These are phyloP conservation scores for Archocentrus centrarchus DNA, from an alignment of 2,113 vertebrate species.

Conservation along the genomic window DNA sequence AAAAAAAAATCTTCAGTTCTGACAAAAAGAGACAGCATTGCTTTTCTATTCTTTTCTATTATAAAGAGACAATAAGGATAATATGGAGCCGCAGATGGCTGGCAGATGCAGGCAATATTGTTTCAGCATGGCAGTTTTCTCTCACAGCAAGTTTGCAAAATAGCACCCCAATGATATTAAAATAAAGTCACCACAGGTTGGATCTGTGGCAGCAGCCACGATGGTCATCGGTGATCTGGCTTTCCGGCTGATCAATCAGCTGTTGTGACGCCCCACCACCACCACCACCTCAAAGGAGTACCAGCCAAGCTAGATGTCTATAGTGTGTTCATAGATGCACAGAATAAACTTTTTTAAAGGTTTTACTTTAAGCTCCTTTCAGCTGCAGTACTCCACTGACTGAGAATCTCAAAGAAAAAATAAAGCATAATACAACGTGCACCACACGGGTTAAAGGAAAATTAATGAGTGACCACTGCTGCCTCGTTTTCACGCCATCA, in stretches of 20 bases:
- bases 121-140: not conserved
- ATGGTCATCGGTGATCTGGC: no score
- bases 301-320: not conserved
- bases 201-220: not conserved
- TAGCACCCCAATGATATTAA: not conserved
- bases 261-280: no score
- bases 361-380: not conserved
- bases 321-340: not conserved
- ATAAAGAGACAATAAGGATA: not conserved
- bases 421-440: not conserved
- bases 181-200: not conserved
- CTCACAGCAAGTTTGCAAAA: not conserved
- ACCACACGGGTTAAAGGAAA: not conserved
- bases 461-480: not conserved
- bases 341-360: not conserved
- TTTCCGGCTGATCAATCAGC: not conserved
- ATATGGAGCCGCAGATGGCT: not conserved
- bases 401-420: not conserved
- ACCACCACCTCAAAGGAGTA: not conserved
- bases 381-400: not conserved
- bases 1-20: not conserved
- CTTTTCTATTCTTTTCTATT: not conserved
- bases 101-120: slow-evolving; percentile 1
- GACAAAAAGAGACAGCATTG: not conserved
- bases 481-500: not conserved